phyloP scores from a whole-genome alignment of 2,888 invertebrate species.

The Cephus pygmeus region DNA sequence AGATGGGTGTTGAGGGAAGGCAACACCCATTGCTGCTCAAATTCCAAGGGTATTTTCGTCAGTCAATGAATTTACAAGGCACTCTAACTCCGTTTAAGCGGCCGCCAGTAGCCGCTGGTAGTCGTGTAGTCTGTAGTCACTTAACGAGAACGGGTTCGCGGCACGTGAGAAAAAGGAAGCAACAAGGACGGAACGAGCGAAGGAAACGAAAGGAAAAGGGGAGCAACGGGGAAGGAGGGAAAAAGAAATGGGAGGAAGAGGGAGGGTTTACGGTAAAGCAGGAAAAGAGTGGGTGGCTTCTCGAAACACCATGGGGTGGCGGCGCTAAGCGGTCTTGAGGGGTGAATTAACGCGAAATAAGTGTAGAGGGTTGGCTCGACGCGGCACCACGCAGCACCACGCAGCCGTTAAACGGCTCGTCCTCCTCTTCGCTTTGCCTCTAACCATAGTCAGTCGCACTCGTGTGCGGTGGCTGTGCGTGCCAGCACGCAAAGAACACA shows the following conservation, averaged over 20 bases:
- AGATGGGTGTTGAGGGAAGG: no score
- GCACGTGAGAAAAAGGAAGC: constrained; percentile 59
- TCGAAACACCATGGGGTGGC: no score
- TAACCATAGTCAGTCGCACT: no score
- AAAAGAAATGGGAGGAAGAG: constrained; percentile 1
- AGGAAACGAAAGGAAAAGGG: constrained; percentile 17
- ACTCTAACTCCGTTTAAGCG: constrained; percentile 47
- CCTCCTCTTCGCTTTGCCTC: neutral
- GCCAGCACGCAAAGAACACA: neutral
- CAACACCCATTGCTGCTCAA: constrained; percentile 20
- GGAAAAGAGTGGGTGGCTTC: constrained; percentile 7
- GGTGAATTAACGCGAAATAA: constrained; percentile 63
- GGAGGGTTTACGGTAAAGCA: neutral
- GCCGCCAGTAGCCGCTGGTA: constrained; percentile 34
- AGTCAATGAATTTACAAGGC: constrained; percentile 65
- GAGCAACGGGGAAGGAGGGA: constrained; percentile 6
- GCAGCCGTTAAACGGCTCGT: constrained; percentile 23
- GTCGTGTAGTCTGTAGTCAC: constrained; percentile 32
- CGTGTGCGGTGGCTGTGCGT: neutral
- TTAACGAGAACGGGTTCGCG: constrained; percentile 64
- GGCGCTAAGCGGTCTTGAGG: constrained; percentile 52
- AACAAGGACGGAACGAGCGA: constrained; percentile 23
- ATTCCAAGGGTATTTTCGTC: constrained; percentile 60
- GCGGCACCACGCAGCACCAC: constrained; percentile 11
- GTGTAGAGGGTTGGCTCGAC: constrained; percentile 27